Conservation (phyloP, 2,113 vertebrate genomes). For the Oreochromis aureus region DNA sequence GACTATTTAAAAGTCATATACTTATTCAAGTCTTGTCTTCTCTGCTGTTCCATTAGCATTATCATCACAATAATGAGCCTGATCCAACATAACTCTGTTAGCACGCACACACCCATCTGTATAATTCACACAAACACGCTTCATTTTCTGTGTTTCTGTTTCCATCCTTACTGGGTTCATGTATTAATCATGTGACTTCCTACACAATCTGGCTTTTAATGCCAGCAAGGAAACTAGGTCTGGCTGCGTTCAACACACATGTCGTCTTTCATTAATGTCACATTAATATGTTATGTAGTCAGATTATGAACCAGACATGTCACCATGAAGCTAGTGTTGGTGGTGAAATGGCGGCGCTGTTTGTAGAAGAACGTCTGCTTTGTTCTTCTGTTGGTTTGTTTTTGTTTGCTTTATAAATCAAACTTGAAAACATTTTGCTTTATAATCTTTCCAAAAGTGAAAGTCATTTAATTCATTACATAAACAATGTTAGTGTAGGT, state of each 20-base stretch:
- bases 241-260: slow-evolving; percentile 13
- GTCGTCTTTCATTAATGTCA: slow-evolving; percentile 42
- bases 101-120: background rate
- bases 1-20: background rate
- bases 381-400: background rate
- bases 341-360: background rate
- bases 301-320: background rate
- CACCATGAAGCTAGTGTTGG: background rate
- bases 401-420: background rate
- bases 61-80: background rate
- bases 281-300: slow-evolving; percentile 33
- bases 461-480: background rate
- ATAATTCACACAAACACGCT: background rate
- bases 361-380: rapidly evolving
- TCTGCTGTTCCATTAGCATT: background rate
- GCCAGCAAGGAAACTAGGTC: background rate
- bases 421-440: background rate
- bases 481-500: background rate
- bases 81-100: background rate
- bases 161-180: slow-evolving; percentile 23
- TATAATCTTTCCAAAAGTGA: background rate
- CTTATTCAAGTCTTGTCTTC: background rate
- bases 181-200: slow-evolving; percentile 52
- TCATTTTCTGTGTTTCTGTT: background rate
- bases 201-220: slow-evolving; percentile 23